Percentiles rank a stretch among this genome's conserved stretches.
These are phyloP conservation scores for Sipha flava DNA, from an alignment of 1,140 invertebrate genomes.

Conservation along the genomic window DNA sequence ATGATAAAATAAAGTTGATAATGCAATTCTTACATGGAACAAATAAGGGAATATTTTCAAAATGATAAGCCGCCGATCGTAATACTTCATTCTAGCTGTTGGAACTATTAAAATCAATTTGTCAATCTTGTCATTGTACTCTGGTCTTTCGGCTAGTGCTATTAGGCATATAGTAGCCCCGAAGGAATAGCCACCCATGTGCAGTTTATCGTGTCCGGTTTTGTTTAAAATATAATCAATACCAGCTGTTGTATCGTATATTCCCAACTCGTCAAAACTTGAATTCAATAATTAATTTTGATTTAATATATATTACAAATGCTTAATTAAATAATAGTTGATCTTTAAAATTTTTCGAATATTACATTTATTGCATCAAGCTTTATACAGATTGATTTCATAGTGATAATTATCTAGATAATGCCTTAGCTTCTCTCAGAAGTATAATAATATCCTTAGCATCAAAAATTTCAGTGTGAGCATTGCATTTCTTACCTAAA, in stretches of 20 bases:
- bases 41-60: neutral
- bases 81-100: constrained; percentile 42
- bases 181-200: constrained; percentile 57
- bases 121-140: constrained; percentile 50
- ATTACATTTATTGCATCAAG: too few species aligned
- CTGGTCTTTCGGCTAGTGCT: constrained; percentile 45
- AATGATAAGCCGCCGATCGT: neutral
- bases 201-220: constrained; percentile 44
- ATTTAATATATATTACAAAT: neutral
- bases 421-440: too few species aligned
- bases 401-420: too few species aligned
- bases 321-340: neutral
- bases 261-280: constrained; percentile 50
- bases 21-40: neutral
- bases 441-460: too few species aligned
- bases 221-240: constrained; percentile 48
- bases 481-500: too few species aligned
- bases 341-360: neutral
- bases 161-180: constrained; percentile 52
- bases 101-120: constrained; percentile 50
- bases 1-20: neutral
- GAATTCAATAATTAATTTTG: neutral
- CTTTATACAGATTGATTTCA: too few species aligned
- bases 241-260: constrained; percentile 53
- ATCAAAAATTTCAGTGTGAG: too few species aligned